These are phyloP conservation scores for Chymomyza fuscimana DNA, from an alignment of 2,888 invertebrate genomes.

Conservation along the genomic window DNA sequence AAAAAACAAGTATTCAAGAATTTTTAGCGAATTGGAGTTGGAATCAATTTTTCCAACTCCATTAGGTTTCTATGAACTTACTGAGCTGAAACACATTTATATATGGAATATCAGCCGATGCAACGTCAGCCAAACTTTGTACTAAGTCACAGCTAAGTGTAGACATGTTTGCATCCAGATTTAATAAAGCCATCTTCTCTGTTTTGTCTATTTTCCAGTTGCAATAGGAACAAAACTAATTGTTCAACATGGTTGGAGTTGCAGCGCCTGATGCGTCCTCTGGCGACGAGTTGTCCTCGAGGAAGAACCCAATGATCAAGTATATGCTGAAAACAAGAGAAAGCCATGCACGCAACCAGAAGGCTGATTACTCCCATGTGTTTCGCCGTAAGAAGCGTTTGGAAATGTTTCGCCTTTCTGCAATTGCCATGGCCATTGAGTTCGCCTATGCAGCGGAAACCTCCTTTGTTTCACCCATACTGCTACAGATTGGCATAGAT, in stretches of 20 bases:
- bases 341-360: conserved; percentile 76
- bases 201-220: neutral
- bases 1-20: neutral
- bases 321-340: conserved; percentile 78
- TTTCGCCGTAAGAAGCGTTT: conserved; percentile 77
- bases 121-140: too few species aligned
- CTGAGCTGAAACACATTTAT: neutral
- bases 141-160: too few species aligned
- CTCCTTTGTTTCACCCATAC: conserved; percentile 84
- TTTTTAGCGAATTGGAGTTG: neutral
- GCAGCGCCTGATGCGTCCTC: conserved; percentile 48
- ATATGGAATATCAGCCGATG: too few species aligned
- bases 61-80: neutral
- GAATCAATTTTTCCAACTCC: neutral
- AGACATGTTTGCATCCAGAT: neutral
- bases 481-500: conserved; percentile 83
- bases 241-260: conserved; percentile 76
- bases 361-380: conserved; percentile 79
- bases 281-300: conserved; percentile 60
- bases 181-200: neutral
- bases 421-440: conserved; percentile 82
- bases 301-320: conserved; percentile 77
- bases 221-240: neutral
- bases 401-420: conserved; percentile 77
- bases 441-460: conserved; percentile 86